Conservation (phyloP, 2,797 vertebrate genomes). For the Bradypodion pumilum region DNA sequence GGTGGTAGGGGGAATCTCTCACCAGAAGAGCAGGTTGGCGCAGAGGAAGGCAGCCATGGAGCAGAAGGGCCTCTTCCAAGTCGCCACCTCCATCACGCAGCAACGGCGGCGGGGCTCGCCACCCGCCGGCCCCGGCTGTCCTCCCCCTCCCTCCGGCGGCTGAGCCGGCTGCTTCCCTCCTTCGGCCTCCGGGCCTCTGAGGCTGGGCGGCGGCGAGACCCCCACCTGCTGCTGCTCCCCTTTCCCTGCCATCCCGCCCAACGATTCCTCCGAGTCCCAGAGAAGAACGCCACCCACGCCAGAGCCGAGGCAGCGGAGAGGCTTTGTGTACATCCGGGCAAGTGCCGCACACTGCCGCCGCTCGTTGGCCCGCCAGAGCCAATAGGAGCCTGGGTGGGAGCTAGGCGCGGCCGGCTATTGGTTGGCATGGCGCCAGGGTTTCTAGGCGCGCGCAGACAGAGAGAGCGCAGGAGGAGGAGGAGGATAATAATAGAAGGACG, state of each 20-base stretch:
- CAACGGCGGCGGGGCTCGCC: no score
- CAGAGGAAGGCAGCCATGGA: constrained; percentile 81
- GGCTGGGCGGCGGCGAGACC: background rate
- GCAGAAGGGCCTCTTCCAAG: constrained; percentile 84
- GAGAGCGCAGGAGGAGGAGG: no score
- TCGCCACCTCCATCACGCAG: constrained; percentile 72
- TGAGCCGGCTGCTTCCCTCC: constrained; percentile 20
- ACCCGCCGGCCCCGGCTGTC: constrained; percentile 47
- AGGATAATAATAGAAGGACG: no score
- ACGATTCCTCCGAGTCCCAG: background rate
- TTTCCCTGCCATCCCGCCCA: background rate
- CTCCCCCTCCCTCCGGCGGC: background rate
- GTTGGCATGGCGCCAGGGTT: background rate
- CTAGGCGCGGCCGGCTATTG: background rate
- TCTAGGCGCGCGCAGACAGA: background rate
- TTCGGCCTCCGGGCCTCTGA: background rate
- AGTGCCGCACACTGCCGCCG: background rate
- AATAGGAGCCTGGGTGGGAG: background rate
- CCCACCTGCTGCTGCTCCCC: background rate
- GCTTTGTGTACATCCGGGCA: constrained; percentile 21
- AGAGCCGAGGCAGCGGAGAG: background rate
- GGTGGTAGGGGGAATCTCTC: constrained; percentile 54
- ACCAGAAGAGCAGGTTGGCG: constrained; percentile 88
- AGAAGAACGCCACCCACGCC: no score
- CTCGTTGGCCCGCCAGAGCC: background rate